Base-by-base conservation (phyloP, 2,888 invertebrate species). In the Synanthedon formicaeformis region DNA sequence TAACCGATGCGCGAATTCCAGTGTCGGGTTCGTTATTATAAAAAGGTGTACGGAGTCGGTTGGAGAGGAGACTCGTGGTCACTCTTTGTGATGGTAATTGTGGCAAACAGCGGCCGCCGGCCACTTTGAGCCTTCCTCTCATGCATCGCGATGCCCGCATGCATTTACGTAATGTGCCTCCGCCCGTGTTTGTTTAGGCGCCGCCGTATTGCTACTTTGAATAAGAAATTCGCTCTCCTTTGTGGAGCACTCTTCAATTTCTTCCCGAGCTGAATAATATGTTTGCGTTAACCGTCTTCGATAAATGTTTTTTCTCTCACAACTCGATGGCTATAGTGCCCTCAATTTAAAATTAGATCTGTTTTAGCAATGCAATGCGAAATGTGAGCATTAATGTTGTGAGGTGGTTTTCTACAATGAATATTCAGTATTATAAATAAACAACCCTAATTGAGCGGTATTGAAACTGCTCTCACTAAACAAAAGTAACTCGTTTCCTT, bases 1-100 rank as follows among this genome's bases (percentile, higher is more conserved):
- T 75, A 76, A 78, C 80, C 83, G 82, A 82, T 78, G 82, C 84
- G 85, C 86, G 75, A 83, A 85, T 84, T 83, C 80, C 81, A 76
- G 83, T 79, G 78, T 78, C 80, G 78, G 76, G 76, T 79, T 79
- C 64, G 71, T 75, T 73, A 62, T 56, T 10, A 48, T 13, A 69
- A 72, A 72, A 78, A 79, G 74, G 61, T n/a, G 10, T 53, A 54
- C 52, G 56, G 53, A 57, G 61, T 53, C 61, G 60, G 57, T 55
- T 55, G 56, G 57, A 62, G 69, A 71, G 8, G 49, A 50, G 50
- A n/a, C 8, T 18, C 54, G 56, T 53, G 50, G 54, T 59, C 34
- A 34, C 56, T 53, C 78, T 80, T 78, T 81, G 80, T 71, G 66
- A 81, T 81, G 81, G 67, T 73, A 78, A 81, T 79, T 73, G 55